These are phyloP conservation scores for Acanthosoma haemorrhoidale DNA, from an alignment of 2,888 invertebrate species.

Conservation along the genomic window DNA sequence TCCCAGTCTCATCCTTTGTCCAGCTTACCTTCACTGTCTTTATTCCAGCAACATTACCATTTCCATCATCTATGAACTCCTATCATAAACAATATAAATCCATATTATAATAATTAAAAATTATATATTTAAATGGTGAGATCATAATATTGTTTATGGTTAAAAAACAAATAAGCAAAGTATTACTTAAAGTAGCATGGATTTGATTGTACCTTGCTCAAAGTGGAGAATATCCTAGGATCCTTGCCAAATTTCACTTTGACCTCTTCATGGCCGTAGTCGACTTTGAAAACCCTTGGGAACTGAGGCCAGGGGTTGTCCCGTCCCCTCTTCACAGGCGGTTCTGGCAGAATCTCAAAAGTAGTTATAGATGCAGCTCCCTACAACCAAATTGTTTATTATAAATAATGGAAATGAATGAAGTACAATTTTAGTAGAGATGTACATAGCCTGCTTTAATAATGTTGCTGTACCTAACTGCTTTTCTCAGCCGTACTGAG, in stretches of 20 bases:
- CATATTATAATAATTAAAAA: no score
- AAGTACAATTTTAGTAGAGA: no score
- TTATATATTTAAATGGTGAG: no score
- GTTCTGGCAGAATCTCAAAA: conserved; percentile 95
- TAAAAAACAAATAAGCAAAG: no score
- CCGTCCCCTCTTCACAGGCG: conserved; percentile 67
- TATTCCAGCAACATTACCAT: conserved; percentile 85
- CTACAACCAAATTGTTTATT: no score
- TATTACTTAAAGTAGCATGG: no score
- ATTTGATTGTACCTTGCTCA: conserved; percentile 75
- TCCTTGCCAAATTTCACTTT: conserved; percentile 85
- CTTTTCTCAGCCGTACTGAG: no score
- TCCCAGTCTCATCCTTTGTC: conserved; percentile 83
- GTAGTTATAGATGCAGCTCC: conserved; percentile 89
- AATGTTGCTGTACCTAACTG: no score
- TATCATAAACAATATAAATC: conserved; percentile 42
- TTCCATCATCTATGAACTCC: conserved; percentile 86
- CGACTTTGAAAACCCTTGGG: conserved; percentile 92
- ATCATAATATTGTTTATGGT: no score
- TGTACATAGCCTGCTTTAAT: no score
- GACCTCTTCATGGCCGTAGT: conserved; percentile 96
- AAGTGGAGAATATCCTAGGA: conserved; percentile 86
- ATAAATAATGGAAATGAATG: no score
- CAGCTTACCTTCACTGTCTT: conserved; percentile 86
- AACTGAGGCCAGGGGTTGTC: conserved; percentile 99